Percentiles rank a stretch among this genome's conserved stretches.
Evolutionary conservation across 2,888 invertebrate genomes (phyloP).

Genomic region (Troglohyphantes excavatus): DNA sequence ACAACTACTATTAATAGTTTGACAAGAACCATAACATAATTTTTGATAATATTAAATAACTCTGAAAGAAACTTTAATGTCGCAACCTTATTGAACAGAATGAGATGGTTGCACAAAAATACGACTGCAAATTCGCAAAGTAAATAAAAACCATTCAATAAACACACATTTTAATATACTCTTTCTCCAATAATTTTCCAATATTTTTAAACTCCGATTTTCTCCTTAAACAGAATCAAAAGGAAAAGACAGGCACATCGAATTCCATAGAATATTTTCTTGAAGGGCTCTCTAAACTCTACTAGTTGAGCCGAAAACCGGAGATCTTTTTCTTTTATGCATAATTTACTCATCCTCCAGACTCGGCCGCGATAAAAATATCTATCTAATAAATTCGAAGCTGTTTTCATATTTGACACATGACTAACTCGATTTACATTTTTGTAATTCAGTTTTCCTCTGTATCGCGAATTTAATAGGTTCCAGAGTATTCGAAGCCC

Average conservation of each 20-base stretch:
- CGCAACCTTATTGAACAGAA: too few species aligned
- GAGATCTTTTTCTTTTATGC: constrained; percentile 45
- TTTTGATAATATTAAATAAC: too few species aligned
- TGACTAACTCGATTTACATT: constrained; percentile 63
- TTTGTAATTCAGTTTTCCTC: constrained; percentile 57
- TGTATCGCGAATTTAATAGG: constrained; percentile 55
- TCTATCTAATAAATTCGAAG: constrained; percentile 63
- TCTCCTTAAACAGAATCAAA: constrained; percentile 30
- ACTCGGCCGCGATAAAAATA: constrained; percentile 42
- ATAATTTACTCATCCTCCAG: constrained; percentile 38
- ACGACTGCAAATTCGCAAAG: too few species aligned
- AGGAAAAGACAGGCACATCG: constrained; percentile 25
- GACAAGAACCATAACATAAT: too few species aligned
- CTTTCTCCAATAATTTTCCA: background rate
- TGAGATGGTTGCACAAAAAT: too few species aligned
- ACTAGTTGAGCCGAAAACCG: constrained; percentile 25
- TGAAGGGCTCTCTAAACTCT: constrained; percentile 45
- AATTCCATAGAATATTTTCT: constrained; percentile 28
- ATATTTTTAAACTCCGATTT: background rate
- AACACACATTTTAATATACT: too few species aligned
- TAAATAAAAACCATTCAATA: too few species aligned
- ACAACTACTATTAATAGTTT: too few species aligned
- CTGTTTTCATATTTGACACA: constrained; percentile 60
- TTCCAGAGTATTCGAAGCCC: constrained; percentile 31
- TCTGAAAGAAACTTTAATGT: too few species aligned